Conservation (phyloP, 2,113 vertebrate species). For the Atractosteus spatula region DNA sequence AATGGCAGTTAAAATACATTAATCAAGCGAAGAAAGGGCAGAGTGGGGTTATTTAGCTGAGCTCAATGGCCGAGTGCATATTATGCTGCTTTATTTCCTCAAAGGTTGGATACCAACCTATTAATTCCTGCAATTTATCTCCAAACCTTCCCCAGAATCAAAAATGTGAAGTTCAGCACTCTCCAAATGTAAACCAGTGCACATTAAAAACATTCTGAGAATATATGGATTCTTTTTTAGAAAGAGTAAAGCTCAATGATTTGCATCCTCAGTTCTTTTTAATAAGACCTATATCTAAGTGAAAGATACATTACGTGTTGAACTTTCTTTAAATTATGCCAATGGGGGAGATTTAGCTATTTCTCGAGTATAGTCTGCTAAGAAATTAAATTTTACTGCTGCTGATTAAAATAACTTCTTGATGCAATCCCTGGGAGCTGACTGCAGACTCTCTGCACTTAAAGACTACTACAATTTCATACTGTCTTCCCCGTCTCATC, state of each 20-base stretch:
- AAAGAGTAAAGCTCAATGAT: not conserved
- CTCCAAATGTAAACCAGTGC: not conserved
- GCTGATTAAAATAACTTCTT: constrained; percentile 16
- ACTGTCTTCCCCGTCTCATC: no score
- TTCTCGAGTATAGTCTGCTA: constrained; percentile 10
- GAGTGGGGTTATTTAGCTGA: constrained; percentile 14
- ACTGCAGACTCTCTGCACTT: not conserved
- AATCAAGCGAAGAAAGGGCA: constrained; percentile 5
- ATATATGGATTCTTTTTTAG: not conserved
- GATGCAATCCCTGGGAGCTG: not conserved
- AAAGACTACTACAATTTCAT: no score
- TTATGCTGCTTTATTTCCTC: constrained; percentile 4
- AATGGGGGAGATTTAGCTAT: constrained; percentile 1
- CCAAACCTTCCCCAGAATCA: not conserved
- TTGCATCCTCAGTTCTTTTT: not conserved
- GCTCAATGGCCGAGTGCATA: not conserved
- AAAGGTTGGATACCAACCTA: not conserved
- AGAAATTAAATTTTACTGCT: constrained; percentile 13
- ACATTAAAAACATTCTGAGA: not conserved
- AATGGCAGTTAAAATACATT: constrained; percentile 5
- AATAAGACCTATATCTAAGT: not conserved
- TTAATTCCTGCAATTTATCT: not conserved
- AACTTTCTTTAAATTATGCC: constrained; percentile 8
- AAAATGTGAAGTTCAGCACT: not conserved
- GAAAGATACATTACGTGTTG: not conserved